A percentile compares a stretch with the other conserved stretches of the same genome.
Evolutionary conservation across 2,113 vertebrate species (phyloP).

Genomic region (Jacana jacana): DNA sequence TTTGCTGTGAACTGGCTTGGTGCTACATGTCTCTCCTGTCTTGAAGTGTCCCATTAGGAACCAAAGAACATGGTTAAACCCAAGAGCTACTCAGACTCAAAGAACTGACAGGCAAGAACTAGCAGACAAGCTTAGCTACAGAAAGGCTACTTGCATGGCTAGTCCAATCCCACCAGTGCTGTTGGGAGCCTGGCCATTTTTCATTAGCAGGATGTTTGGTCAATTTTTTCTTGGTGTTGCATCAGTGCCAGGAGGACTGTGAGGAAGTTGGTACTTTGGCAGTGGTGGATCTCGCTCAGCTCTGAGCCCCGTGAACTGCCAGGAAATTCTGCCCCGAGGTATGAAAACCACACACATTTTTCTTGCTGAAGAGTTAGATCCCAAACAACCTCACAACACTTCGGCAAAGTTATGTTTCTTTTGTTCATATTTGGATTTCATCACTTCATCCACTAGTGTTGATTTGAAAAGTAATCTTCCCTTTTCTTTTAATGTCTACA

Average conservation of each 20-base stretch:
- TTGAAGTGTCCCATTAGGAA: not conserved
- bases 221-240: not conserved
- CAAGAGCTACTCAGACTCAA: rapidly evolving
- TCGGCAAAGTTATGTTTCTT: not conserved
- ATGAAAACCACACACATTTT: not conserved
- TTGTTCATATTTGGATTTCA: constrained; percentile 53
- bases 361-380: not conserved
- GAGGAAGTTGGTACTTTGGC: not conserved
- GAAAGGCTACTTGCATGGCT: not conserved
- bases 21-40: not conserved
- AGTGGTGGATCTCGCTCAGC: not conserved
- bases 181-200: not conserved
- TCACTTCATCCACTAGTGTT: not conserved
- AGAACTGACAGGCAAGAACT: not conserved
- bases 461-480: constrained; percentile 37
- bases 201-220: not conserved
- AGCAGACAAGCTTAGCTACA: not conserved
- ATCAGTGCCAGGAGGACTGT: not conserved
- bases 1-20: not conserved
- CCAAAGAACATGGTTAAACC: not conserved
- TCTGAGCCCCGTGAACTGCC: not conserved
- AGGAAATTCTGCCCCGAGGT: not conserved
- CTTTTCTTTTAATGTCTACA: constrained; percentile 25
- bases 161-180: rapidly evolving
- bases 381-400: not conserved